These are phyloP conservation scores for Uloborus plumipes DNA, from an alignment of 2,888 invertebrate genomes.

Conservation along the genomic window DNA sequence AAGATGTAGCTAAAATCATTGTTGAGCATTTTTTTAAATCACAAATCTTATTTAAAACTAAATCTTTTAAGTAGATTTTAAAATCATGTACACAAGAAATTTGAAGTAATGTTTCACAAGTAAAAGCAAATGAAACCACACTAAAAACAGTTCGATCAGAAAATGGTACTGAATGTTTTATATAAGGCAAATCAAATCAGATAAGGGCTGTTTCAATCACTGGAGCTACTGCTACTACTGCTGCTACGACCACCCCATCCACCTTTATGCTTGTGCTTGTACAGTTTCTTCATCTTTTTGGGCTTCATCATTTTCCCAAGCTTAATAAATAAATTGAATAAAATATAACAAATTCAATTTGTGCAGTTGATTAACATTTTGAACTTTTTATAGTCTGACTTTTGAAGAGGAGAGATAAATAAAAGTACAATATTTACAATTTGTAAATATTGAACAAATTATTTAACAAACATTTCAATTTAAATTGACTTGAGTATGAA, in stretches of 20 bases:
- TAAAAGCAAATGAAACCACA: too few species aligned
- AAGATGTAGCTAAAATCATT: too few species aligned
- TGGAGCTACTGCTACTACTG: constrained; percentile 62
- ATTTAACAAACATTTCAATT: too few species aligned
- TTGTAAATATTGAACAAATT: too few species aligned
- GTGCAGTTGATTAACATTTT: not conserved
- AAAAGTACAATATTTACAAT: not conserved
- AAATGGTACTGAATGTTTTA: not conserved
- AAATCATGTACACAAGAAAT: too few species aligned
- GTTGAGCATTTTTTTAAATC: too few species aligned
- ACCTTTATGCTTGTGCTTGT: constrained; percentile 57
- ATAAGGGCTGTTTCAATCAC: constrained; percentile 12
- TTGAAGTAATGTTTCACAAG: too few species aligned
- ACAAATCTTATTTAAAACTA: too few species aligned
- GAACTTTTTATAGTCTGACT: not conserved
- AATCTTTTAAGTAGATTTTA: too few species aligned
- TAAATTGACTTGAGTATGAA: too few species aligned
- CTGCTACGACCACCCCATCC: constrained; percentile 54
- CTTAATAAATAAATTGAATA: constrained; percentile 10
- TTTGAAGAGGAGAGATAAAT: not conserved
- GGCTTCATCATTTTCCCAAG: constrained; percentile 57
- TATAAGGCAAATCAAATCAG: not conserved
- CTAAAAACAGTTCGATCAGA: not conserved
- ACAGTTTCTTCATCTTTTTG: constrained; percentile 65
- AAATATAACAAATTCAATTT: not conserved